A percentile compares a stretch with the other conserved stretches of the same genome.
Evolutionary conservation across 1,140 invertebrate genomes (phyloP).

Genomic region (Charaxes varanes): DNA sequence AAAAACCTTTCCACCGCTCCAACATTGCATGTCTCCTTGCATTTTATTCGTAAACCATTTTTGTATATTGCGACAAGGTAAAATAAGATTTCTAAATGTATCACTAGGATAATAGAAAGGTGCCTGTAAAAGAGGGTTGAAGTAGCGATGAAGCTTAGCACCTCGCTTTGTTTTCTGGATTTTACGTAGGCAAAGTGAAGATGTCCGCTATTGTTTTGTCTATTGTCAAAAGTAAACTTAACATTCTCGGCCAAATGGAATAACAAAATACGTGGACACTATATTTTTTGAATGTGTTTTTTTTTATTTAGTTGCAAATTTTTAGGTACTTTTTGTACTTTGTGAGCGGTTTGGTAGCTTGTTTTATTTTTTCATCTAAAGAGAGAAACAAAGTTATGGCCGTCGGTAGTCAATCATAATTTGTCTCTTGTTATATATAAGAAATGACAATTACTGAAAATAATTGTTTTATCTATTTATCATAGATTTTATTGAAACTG

Average conservation of each 20-base stretch:
- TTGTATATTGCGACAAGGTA: conserved; percentile 14
- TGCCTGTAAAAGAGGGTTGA: conserved; percentile 25
- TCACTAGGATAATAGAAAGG: conserved; percentile 26
- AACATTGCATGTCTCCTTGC: conserved; percentile 6
- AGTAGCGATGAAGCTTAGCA: conserved; percentile 27
- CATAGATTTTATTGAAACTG: no score
- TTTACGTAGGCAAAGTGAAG: conserved; percentile 26
- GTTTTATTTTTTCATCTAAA: no score
- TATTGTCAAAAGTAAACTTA: conserved; percentile 15
- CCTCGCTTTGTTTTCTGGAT: conserved; percentile 23
- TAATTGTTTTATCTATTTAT: no score
- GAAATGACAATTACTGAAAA: no score
- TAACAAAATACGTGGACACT: no score
- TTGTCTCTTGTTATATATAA: no score
- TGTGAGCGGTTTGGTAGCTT: no score
- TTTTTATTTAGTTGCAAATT: no score
- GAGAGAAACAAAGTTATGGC: no score
- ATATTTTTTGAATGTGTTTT: no score
- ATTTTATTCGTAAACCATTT: conserved; percentile 11
- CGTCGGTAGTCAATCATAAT: no score
- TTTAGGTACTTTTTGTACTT: no score
- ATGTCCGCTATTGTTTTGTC: conserved; percentile 18
- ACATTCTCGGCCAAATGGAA: not conserved
- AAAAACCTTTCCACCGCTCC: not conserved
- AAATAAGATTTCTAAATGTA: conserved; percentile 13